Base-by-base conservation (phyloP, 2,113 vertebrate genomes). In the Neoarius graeffei region DNA sequence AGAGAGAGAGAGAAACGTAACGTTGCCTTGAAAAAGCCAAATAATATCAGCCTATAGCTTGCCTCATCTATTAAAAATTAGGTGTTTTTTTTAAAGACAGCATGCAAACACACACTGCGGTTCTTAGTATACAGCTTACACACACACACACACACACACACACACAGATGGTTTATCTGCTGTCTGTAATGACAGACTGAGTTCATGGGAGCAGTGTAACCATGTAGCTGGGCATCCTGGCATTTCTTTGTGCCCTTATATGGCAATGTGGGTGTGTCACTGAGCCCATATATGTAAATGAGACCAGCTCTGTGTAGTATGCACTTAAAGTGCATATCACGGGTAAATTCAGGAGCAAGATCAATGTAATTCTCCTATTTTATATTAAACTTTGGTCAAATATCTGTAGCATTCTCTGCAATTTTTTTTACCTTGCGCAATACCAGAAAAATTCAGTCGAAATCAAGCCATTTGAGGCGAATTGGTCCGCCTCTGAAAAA, bases 111-210 rank as follows among this genome's bases (percentile, higher is more conserved):
- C 85, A 60, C 59, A 60, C 19, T 56, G 54, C 14, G 54, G 13
- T 56, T 11, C 11, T 56, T 13, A 56, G 54, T 14, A 14, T 56
- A 56, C 54, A 56, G 19, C 59, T 20, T 20, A 35, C 1, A 62
- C 82, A 62, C 25, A 67, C 80, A 84, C 69, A 74, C 23, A 30
- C 6, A 69, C 15, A 35, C 35, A 35, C 35, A 35, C 35, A 35
- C 35, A 35, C 35, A 35, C 35, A 35, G 35, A 35, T 35, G 67
- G 13, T 86, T 30, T 3, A 62, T 42, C 15, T 30, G 71, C 50
- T 86, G 48, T 1, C 80, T 52, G 7, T 66, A 81, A 60, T 86
- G 85, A 84, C 64, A 73, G 86, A 88, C n/a, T 88, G 81, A 80
- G 73, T 81, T 81, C 35, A 62, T 1, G 6, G 6, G 30, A 81